Evolutionary conservation across 2,797 vertebrate species (phyloP).

Genomic region (Serranus cabrilla): DNA sequence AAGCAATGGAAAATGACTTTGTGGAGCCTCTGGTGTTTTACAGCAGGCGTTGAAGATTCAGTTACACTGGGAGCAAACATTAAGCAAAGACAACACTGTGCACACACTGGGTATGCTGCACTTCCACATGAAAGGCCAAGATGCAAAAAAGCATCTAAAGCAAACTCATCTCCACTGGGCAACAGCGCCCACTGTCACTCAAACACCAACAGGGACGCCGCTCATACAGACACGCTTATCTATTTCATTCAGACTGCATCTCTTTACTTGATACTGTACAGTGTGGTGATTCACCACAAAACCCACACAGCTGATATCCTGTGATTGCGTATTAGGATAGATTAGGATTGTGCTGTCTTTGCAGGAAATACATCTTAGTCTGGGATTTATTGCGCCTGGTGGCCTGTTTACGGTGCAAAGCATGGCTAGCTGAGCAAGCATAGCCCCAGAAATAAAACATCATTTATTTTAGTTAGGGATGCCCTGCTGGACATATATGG

Average conservation of each 20-base stretch:
- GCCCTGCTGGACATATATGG: constrained; percentile 64
- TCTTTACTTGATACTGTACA: constrained; percentile 26
- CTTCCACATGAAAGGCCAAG: constrained; percentile 38
- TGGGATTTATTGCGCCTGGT: constrained; percentile 67
- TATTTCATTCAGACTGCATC: constrained; percentile 19
- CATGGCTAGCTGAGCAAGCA: constrained; percentile 72
- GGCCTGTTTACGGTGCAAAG: constrained; percentile 73
- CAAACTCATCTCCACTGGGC: constrained; percentile 31
- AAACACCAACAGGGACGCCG: constrained; percentile 27
- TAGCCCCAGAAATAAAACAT: constrained; percentile 69
- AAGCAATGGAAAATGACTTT: constrained; percentile 57
- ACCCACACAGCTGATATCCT: constrained; percentile 49
- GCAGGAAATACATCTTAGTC: constrained; percentile 77
- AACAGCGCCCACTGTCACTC: constrained; percentile 27
- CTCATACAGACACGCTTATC: constrained; percentile 20
- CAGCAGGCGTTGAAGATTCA: constrained; percentile 36
- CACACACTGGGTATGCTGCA: constrained; percentile 11
- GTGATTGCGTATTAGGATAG: constrained; percentile 72
- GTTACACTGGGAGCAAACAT: constrained; percentile 42
- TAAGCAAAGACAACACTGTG: constrained; percentile 25
- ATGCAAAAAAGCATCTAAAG: constrained; percentile 33
- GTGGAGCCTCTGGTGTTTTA: constrained; percentile 49
- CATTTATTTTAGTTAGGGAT: constrained; percentile 82
- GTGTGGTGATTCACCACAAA: constrained; percentile 32
- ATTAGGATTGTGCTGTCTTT: constrained; percentile 74